Conservation (phyloP, 2,113 vertebrate genomes). For the Myrmecophaga tridactyla region DNA sequence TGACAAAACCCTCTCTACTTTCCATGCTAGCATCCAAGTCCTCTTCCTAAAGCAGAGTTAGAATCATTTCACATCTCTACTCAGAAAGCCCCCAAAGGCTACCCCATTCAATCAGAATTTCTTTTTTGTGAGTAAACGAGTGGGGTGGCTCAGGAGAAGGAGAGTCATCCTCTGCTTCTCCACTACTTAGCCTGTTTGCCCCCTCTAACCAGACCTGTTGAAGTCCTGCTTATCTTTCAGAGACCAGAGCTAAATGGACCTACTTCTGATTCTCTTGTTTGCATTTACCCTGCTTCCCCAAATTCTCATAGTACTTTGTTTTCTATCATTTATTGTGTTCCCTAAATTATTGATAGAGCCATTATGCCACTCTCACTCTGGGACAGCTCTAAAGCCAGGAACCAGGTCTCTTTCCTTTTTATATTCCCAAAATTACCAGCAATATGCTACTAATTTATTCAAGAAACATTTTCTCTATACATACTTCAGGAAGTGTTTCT, state of each 20-base stretch:
- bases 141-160: not conserved
- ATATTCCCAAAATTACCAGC: not conserved
- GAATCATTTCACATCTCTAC: not conserved
- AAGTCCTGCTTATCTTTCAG: not conserved
- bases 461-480: not conserved
- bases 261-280: not conserved
- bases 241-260: not conserved
- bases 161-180: not conserved
- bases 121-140: not conserved
- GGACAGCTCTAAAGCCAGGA: not conserved
- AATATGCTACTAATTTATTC: too few relatives aligned
- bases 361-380: not conserved
- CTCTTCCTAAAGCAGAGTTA: not conserved
- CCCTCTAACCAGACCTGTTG: not conserved
- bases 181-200: not conserved
- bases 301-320: not conserved
- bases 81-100: not conserved
- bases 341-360: not conserved
- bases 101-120: not conserved
- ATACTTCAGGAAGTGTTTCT: not conserved
- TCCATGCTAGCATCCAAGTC: not conserved
- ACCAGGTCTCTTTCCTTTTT: not conserved
- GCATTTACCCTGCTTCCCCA: not conserved
- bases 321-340: not conserved
- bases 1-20: not conserved